Conservation (phyloP, 2,888 invertebrate genomes). For the Spialia ferax region DNA sequence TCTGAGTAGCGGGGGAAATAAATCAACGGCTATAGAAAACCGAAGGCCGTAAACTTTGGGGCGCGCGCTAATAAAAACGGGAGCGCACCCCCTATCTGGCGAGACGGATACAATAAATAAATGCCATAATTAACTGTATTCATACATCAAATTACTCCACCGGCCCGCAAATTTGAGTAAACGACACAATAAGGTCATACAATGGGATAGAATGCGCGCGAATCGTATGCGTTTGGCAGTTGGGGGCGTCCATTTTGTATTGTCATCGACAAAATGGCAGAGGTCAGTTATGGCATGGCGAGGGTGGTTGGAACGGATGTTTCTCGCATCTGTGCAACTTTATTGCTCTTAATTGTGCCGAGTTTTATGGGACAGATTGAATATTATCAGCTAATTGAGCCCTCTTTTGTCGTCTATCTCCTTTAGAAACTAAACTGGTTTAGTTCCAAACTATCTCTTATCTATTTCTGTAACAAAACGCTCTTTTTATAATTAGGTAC, state of each 20-base stretch:
- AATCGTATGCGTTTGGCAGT: conserved; percentile 73
- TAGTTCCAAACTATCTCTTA: too few species aligned
- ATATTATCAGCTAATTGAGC: conserved; percentile 26
- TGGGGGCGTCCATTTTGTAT: conserved; percentile 70
- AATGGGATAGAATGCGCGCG: conserved; percentile 61
- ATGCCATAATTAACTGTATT: conserved; percentile 80
- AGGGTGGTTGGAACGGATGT: conserved; percentile 40
- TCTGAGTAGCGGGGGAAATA: conserved; percentile 53
- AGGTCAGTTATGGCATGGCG: conserved; percentile 52
- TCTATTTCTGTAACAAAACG: not conserved
- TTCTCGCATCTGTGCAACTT: conserved; percentile 50
- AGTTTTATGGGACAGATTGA: conserved; percentile 37
- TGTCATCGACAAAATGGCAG: conserved; percentile 64
- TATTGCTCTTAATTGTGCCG: conserved; percentile 39
- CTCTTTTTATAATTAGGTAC: too few species aligned
- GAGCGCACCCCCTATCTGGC: conserved; percentile 62
- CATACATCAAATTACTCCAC: conserved; percentile 77
- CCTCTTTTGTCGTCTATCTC: not conserved
- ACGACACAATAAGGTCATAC: conserved; percentile 57
- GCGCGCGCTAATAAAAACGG: conserved; percentile 72
- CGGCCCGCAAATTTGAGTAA: conserved; percentile 59
- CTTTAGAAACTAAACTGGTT: not conserved
- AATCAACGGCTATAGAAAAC: conserved; percentile 67
- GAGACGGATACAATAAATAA: conserved; percentile 83
- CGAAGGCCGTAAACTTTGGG: conserved; percentile 60